Evolutionary conservation across 1,140 invertebrate species (phyloP).

Genomic region (Diplogasteroides magnus): DNA sequence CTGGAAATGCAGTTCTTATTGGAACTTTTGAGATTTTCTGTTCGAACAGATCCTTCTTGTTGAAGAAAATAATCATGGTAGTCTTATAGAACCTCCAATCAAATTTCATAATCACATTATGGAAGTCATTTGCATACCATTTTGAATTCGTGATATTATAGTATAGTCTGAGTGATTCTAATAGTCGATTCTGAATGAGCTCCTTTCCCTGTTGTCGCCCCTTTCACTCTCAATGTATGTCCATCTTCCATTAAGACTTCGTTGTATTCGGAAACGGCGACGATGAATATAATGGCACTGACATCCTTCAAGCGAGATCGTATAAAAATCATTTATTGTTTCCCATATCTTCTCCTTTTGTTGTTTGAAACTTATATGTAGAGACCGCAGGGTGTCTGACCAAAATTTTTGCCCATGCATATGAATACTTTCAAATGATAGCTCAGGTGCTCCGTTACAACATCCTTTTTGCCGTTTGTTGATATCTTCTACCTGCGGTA

Average conservation of each 20-base stretch:
- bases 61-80: constrained; percentile 52
- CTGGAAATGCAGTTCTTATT: background rate
- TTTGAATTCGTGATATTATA: constrained; percentile 66
- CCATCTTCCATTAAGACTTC: constrained; percentile 56
- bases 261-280: constrained; percentile 53
- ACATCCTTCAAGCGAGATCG: no score
- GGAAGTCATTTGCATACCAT: constrained; percentile 40
- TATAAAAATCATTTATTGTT: no score
- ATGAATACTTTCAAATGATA: no score
- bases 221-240: constrained; percentile 40
- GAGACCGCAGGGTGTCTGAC: no score
- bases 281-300: constrained; percentile 58
- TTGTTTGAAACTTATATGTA: no score
- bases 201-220: background rate
- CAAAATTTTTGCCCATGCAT: no score
- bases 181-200: constrained; percentile 56
- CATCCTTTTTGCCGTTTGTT: no score
- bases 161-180: constrained; percentile 65
- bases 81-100: constrained; percentile 45
- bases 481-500: no score
- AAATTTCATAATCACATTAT: background rate
- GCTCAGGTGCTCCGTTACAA: no score
- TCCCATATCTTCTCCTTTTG: no score
- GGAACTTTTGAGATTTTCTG: constrained; percentile 33
- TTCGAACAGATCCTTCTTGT: constrained; percentile 32